Base-by-base conservation (phyloP, 2,113 vertebrate genomes). In the Dromas ardeola region DNA sequence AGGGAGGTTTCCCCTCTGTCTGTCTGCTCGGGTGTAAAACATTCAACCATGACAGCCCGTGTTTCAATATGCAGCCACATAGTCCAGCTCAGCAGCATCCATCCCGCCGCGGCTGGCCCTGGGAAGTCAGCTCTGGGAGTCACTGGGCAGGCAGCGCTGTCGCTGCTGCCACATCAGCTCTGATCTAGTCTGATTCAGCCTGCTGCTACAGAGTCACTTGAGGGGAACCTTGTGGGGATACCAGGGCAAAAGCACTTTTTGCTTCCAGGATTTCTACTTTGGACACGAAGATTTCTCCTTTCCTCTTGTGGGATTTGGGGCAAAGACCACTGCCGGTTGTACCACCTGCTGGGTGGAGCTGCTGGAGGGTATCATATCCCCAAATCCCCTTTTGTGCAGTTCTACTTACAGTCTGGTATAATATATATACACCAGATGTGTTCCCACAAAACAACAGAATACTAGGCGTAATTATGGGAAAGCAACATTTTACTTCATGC, bases 91-190 rank as follows among this genome's bases (percentile, higher is more conserved):
- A 3, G 78, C 90, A 71, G 85, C 17, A 3, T 2, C 1, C 78
- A 85, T 87, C 85, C 73, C 11, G 1, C 90, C 4, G 2, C 0
- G 2, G 52, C 87, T 81, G 63, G 86, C 69, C 84, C 71, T 88
- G 73, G 66, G 52, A 88, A 53, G 40, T 53, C 67, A 91, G 91
- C 62, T 88, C 87, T 0, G 6, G 66, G 93, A 92, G 61, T 43
- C 78, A 38, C 72, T 40, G 87, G 92, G 84, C 95, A 92, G 87
- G 84, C 90, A 85, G 49, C 0, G 8, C 87, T 91, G 87, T 95
- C 34, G 1, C 87, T 91, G 90, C 95, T 94, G 93, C 96, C 85
- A 94, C 88, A 95, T 96, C 96, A 95, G 78, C 74, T 96, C 93
- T 95, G 81, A 96, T 91, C 92, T 73, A 53, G 19, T 90, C 62